Conservation (phyloP, 2,888 invertebrate genomes). For the Pandemis corylana region DNA sequence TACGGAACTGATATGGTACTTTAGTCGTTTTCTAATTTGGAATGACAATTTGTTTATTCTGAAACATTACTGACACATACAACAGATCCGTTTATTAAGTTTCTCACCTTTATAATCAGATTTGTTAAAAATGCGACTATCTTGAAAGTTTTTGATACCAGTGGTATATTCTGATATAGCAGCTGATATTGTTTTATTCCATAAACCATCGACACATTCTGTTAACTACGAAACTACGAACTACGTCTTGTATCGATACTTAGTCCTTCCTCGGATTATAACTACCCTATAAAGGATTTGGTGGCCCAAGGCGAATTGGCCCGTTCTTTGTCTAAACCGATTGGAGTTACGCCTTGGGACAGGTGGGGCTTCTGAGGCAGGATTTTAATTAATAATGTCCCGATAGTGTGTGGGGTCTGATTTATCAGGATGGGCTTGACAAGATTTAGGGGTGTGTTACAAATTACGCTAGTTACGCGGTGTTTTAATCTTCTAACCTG, state of each 20-base stretch:
- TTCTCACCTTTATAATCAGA: too few species aligned
- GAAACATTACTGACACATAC: too few species aligned
- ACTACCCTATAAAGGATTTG: slow-evolving; percentile 71
- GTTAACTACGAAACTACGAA: background rate
- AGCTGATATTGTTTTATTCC: background rate
- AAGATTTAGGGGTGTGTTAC: slow-evolving; percentile 43
- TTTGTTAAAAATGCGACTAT: too few species aligned
- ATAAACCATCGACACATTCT: slow-evolving; percentile 5
- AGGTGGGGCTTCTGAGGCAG: slow-evolving; percentile 75
- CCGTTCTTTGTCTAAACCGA: slow-evolving; percentile 70
- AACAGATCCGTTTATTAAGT: too few species aligned
- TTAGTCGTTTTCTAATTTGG: too few species aligned
- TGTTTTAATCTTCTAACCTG: background rate
- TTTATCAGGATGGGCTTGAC: slow-evolving; percentile 53
- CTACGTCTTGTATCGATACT: slow-evolving; percentile 71
- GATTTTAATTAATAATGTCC: slow-evolving; percentile 83
- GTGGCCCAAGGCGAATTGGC: slow-evolving; percentile 70
- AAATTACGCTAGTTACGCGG: slow-evolving; percentile 34
- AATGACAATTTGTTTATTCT: too few species aligned
- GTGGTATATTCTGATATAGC: too few species aligned
- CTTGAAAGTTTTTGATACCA: too few species aligned
- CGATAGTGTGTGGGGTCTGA: slow-evolving; percentile 68
- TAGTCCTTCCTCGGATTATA: slow-evolving; percentile 70
- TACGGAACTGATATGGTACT: too few species aligned
- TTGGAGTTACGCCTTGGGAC: slow-evolving; percentile 70